Base-by-base conservation (phyloP, 1,140 invertebrate species). In the Bombyx mandarina region DNA sequence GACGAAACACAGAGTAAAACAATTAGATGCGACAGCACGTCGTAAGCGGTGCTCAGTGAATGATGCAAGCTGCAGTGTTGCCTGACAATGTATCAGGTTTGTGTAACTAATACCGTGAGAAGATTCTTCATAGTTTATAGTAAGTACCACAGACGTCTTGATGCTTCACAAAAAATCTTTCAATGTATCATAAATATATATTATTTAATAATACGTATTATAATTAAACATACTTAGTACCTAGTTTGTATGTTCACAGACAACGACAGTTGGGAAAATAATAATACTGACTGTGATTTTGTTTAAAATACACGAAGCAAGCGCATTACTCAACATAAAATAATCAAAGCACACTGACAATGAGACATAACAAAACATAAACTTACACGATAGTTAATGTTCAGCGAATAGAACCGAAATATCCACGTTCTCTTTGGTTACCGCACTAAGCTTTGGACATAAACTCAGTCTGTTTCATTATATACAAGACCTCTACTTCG, bases 291-390 rank as follows among this genome's bases (percentile, higher is more conserved):
- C 54, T 64, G 56, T 58, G 56, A 63, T 35, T 35, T 1, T 35
- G 26, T 35, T 35, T 35, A 35, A 35, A 35, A 35, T 35, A 35
- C 26, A 35, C 69, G 68, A 86, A 86, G 82, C 83, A 86, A 86
- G 83, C 83, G 74, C 69, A 82, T 72, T 69, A 73, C 70, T 66
- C 71, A 79, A 73, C 69, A 69, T 66, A 64, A 66, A 60, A 81
- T 77, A 80, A 79, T 65, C 71, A 79, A 71, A 82, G 80, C 82
- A 87, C 82, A 85, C 79, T 77, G 72, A 87, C 84, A 83, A 85
- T 86, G 83, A 82, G 77, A 81, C 79, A 80, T 77, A 85, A 83
- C 78, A 84, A 86, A 86, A 84, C 78, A 82, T 80, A 77, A 18
- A 86, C 83, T 86, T 86, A 86, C 83, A 83, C 82, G 71, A 79